These are phyloP conservation scores for Xiphophorus hellerii DNA, from an alignment of 2,113 vertebrate genomes.

Conservation along the genomic window DNA sequence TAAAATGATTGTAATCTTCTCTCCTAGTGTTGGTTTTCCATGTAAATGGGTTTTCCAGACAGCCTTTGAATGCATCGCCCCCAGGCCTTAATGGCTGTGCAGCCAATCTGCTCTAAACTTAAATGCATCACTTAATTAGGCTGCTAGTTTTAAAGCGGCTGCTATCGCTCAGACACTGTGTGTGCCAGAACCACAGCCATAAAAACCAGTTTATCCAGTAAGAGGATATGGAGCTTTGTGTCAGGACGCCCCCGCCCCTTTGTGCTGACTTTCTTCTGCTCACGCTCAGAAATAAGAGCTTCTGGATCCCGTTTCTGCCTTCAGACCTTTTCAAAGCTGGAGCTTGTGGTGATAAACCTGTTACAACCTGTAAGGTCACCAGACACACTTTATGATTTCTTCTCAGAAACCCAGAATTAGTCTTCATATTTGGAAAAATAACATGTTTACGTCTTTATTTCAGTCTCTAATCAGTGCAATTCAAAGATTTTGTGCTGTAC, in stretches of 20 bases:
- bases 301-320: background rate
- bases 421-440: no score
- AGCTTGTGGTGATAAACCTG: background rate
- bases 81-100: conserved; percentile 1
- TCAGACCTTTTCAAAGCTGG: background rate
- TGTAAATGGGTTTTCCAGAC: no score
- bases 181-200: conserved; percentile 52
- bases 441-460: no score
- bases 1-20: no score
- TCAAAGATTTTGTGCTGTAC: no score
- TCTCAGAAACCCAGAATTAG: no score
- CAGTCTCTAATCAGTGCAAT: no score
- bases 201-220: conserved; percentile 74
- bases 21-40: no score
- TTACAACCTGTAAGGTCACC: background rate
- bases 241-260: conserved; percentile 28
- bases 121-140: conserved; percentile 61
- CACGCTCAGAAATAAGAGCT: conserved; percentile 8
- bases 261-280: conserved; percentile 27
- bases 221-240: conserved; percentile 68
- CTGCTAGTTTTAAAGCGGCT: conserved; percentile 52
- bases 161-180: conserved; percentile 29
- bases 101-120: conserved; percentile 37
- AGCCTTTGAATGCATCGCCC: no score
- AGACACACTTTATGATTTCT: background rate